A percentile compares a stretch with the other conserved stretches of the same genome.
These are phyloP conservation scores for Asarcornis scutulata DNA, from an alignment of 2,113 vertebrate species.

Conservation along the genomic window DNA sequence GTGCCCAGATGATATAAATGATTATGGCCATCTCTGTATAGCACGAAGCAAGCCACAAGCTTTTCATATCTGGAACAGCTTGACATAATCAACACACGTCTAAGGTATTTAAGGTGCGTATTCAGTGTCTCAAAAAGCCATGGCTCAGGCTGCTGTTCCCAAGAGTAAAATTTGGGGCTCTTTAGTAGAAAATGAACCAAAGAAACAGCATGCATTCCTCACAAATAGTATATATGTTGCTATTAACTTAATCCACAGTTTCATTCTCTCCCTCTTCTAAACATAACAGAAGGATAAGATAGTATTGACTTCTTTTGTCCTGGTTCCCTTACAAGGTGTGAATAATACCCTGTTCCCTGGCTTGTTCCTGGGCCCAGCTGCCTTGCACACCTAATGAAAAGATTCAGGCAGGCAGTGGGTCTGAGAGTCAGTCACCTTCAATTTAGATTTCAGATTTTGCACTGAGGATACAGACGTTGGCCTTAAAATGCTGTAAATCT, in stretches of 20 bases:
- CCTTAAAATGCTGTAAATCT: background rate
- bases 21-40: background rate
- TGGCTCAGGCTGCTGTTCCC: background rate
- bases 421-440: background rate
- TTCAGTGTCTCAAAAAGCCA: background rate
- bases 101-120: constrained; percentile 6
- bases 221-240: background rate
- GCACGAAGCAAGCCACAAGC: background rate
- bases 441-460: background rate
- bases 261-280: background rate
- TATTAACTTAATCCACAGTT: background rate
- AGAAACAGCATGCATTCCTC: background rate
- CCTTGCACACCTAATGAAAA: background rate
- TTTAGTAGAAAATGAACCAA: background rate
- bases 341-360: background rate
- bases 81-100: background rate
- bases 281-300: background rate
- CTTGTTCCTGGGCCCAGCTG: background rate
- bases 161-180: background rate
- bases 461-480: background rate
- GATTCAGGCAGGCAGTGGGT: background rate
- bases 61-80: constrained; percentile 22
- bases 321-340: background rate
- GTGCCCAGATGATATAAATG: background rate
- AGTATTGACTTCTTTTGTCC: background rate